Conservation (phyloP, 2,888 invertebrate species). For the Mesorhabditis spiculigera region DNA sequence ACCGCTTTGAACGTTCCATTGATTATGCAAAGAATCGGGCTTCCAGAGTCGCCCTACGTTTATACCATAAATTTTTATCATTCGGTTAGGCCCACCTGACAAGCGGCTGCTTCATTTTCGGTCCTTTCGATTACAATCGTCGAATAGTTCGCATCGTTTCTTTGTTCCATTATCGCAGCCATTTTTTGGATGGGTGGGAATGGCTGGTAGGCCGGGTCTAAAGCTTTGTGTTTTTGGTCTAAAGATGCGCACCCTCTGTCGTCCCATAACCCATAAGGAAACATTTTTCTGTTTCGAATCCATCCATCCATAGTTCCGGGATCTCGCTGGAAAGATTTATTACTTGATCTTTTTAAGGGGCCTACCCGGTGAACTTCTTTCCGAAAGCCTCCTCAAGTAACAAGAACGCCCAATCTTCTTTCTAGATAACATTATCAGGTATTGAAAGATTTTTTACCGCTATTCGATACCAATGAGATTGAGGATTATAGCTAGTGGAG, state of each 20-base stretch:
- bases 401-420: conserved; percentile 1
- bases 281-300: background rate
- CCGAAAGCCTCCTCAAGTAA: background rate
- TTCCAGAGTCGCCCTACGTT: background rate
- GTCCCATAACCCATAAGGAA: background rate
- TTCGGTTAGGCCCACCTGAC: background rate
- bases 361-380: background rate
- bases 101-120: background rate
- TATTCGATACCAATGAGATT: background rate
- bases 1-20: background rate
- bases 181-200: background rate
- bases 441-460: background rate
- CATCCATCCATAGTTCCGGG: background rate
- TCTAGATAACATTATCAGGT: background rate
- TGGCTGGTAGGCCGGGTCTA: background rate
- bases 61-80: background rate
- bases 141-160: background rate
- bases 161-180: background rate
- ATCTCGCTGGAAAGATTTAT: too few species aligned
- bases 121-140: background rate
- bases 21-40: background rate
- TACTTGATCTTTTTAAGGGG: background rate
- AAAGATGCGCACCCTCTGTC: background rate
- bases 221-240: background rate
- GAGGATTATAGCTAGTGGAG: background rate